Percentiles rank a stretch among this genome's conserved stretches.
Evolutionary conservation across 2,888 invertebrate species (phyloP).

Genomic region (Ceraclea dissimilis): DNA sequence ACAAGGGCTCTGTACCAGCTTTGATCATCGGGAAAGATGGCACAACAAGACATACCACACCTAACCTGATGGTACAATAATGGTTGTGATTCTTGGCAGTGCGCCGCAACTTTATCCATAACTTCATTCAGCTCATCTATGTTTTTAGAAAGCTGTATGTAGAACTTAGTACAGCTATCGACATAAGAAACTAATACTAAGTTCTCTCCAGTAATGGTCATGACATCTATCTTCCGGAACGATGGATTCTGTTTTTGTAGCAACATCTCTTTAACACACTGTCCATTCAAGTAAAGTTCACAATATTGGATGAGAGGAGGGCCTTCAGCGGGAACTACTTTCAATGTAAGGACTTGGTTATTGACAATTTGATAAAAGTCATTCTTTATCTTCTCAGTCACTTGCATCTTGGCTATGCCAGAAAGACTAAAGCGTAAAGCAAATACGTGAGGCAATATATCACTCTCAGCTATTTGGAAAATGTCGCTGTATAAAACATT

Average conservation of each 20-base stretch:
- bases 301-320: slow-evolving; percentile 70
- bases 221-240: slow-evolving; percentile 11
- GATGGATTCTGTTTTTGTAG: slow-evolving; percentile 29
- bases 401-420: slow-evolving; percentile 57
- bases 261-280: slow-evolving; percentile 53
- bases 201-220: slow-evolving; percentile 28
- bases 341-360: slow-evolving; percentile 55
- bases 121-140: slow-evolving; percentile 54
- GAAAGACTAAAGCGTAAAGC: slow-evolving; percentile 68
- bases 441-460: slow-evolving; percentile 63
- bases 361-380: slow-evolving; percentile 63
- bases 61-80: slow-evolving; percentile 42
- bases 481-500: slow-evolving; percentile 61
- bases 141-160: slow-evolving; percentile 59
- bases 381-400: slow-evolving; percentile 54
- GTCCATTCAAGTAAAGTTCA: slow-evolving; percentile 54
- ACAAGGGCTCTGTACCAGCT: slow-evolving; percentile 90
- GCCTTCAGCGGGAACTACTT: slow-evolving; percentile 60
- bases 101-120: slow-evolving; percentile 58
- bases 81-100: slow-evolving; percentile 47
- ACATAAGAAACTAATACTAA: slow-evolving; percentile 58
- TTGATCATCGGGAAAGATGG: slow-evolving; percentile 69
- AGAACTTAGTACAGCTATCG: slow-evolving; percentile 65
- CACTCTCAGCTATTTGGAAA: slow-evolving; percentile 67
- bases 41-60: slow-evolving; percentile 63